Evolutionary conservation across 2,888 invertebrate species (phyloP), one percentile per base, ranked within the genome.

Genomic region (Furcula furcula): DNA sequence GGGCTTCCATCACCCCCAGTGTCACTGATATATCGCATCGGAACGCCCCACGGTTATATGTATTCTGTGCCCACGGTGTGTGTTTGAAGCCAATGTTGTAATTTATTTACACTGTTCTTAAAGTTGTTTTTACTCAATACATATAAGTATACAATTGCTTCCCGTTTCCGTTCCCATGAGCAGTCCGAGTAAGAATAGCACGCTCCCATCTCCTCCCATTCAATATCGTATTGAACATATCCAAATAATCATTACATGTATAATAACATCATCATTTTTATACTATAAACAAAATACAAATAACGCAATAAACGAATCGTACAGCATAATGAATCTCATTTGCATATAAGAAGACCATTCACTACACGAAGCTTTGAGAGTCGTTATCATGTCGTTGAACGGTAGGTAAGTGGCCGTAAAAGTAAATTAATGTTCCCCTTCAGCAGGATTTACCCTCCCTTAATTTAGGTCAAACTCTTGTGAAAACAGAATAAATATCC

Each of bases 401-500:
- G 57, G 46, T 46, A 70, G 64, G 65, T 69, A 65, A 73, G 68
- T 60, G 66, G 64, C 63, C 64, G 59, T 67, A 65, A 66, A 65
- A 67, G 63, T 56, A 65, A 65, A 65, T 65, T 60, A 62, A 64
- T 64, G 62, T 68, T 61, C 65, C 67, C 68, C 68, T 64, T 54
- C 51, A 43, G 48, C 46, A 52, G 55, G 38, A 46, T 56, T 47
- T 52, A 52, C 42, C 45, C 54, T 47, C 41, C 57, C 48, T 52
- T 55, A 62, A 69, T 70, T 66, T 68, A 55, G 75, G 76, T 71
- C 74, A 69, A 65, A 60, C 62, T 55, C 50, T 56, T 46, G 50
- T 47, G 47, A 48, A 48, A 43, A 53, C 51, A 48, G 41, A 46
- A 57, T 50, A 60, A 57, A 60, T 54, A 57, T 54, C 44, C 44